phyloP scores from a whole-genome alignment of 37 sponge, comb jelly and placozoan species.

The Dysidea cf. avara region DNA sequence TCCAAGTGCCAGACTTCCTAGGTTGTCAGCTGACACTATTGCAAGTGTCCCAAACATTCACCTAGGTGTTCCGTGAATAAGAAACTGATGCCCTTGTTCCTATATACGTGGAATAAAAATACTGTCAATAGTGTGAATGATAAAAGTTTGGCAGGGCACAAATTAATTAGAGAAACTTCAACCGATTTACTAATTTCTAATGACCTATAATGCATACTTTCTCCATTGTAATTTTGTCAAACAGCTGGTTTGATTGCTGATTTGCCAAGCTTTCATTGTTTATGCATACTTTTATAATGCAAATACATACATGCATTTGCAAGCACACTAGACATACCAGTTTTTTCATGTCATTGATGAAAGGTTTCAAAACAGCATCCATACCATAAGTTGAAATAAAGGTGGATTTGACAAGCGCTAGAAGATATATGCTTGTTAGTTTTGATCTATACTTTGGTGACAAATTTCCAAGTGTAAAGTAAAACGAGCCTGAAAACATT shows the following conservation, averaged over 20 bases:
- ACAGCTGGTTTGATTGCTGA: too few relatives aligned
- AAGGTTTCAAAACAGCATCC: conserved; percentile 30
- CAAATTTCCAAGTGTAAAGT: conserved; percentile 37
- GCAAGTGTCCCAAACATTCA: conserved; percentile 15
- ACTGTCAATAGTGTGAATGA: too few relatives aligned
- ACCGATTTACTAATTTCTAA: too few relatives aligned
- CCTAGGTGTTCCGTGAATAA: neutral
- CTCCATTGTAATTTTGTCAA: too few relatives aligned
- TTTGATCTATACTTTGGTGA: conserved; percentile 19
- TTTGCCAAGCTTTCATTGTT: too few relatives aligned
- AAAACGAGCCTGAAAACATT: conserved; percentile 27
- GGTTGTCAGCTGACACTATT: conserved; percentile 34
- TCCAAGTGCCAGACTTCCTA: conserved; percentile 13
- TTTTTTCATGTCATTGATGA: conserved; percentile 27
- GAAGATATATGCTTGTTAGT: conserved; percentile 14
- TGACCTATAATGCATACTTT: too few relatives aligned
- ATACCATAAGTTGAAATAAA: conserved; percentile 15
- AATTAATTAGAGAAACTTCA: too few relatives aligned
- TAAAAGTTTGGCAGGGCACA: too few relatives aligned
- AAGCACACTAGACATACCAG: conserved; percentile 14
- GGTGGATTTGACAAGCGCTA: conserved; percentile 2
- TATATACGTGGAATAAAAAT: neutral
- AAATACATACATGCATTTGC: neutral
- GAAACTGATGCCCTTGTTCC: conserved; percentile 4
- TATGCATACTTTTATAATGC: too few relatives aligned